Evolutionary conservation across 2,888 invertebrate genomes (phyloP), one percentile per base, ranked within the genome.

Genomic region (Drosophila anceps): DNA sequence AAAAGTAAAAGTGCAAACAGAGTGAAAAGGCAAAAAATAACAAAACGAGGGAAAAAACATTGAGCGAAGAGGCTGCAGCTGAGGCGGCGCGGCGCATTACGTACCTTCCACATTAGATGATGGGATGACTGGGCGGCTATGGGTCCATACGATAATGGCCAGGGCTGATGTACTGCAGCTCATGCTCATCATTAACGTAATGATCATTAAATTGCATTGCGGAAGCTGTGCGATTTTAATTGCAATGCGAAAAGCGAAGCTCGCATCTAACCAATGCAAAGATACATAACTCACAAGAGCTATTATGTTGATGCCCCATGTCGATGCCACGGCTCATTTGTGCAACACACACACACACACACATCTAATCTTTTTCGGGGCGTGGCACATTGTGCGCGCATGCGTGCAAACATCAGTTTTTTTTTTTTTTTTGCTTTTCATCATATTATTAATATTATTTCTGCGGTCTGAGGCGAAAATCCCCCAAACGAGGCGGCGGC

Each of bases 321-420:
- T 73, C 72, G 66, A 73, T 73, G 72, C 18, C 73, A 67, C 55
- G 76, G 77, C 73, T 77, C 73, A 77, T 77, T 77, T 77, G 78
- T 70, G 68, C 68, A 67, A 60, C 81, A 24, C 35, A 35, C 31
- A 20, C 76, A 60, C 72, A 73, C 51, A 51, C 50, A 18, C 50
- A 18, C 31, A 29, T 39, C 61, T 58, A 57, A 33, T 41, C 24
- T 41, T 41, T 43, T 53, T 65, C 7, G 27, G 44, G 70, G 79
- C 82, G 82, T 82, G 82, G 73, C 80, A 71, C 69, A 44, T 60
- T 71, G 84, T 86, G 84, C 84, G 86, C 83, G 86, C 83, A 84
- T 84, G 83, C 83, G 76, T 86, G 82, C 80, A 72, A 69, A 24
- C 67, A 72, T 57, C 60, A 61, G 55, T 37, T 39, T 41, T 20